phyloP scores from a whole-genome alignment of 2,113 vertebrate species.

The Pipra filicauda region DNA sequence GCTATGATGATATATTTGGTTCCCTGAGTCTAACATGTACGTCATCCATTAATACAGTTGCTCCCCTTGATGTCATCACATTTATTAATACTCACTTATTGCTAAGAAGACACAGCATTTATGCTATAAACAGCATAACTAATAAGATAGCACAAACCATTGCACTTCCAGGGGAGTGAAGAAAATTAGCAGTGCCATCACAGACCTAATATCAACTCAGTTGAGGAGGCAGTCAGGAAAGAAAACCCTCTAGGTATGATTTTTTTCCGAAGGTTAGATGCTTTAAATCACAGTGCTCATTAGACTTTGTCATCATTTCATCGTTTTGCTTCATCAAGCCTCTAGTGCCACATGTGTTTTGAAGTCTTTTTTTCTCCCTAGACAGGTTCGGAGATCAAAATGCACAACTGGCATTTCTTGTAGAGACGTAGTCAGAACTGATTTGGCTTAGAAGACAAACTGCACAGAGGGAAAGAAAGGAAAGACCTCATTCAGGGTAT shows the following conservation, averaged over 20 bases:
- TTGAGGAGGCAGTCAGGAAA: not conserved
- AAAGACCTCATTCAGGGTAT: not conserved
- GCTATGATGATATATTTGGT: not conserved
- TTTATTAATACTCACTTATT: not conserved
- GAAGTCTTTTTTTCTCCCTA: not conserved
- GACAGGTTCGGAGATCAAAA: constrained; percentile 11
- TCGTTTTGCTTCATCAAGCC: not conserved
- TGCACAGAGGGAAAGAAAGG: not conserved
- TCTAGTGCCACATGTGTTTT: not conserved
- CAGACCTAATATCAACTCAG: not conserved
- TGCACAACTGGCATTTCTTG: not conserved
- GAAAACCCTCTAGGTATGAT: not conserved
- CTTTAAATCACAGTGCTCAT: constrained; percentile 17
- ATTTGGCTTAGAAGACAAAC: constrained; percentile 26
- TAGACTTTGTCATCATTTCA: constrained; percentile 16
- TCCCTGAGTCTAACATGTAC: not conserved
- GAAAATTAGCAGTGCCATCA: not conserved
- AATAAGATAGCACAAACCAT: not conserved
- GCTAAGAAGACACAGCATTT: not conserved
- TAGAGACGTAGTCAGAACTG: not conserved
- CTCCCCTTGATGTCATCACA: not conserved
- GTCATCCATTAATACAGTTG: not conserved
- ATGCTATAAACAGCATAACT: not conserved
- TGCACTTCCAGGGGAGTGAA: not conserved
- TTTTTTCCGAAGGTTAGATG: not conserved